Evolutionary conservation across 2,888 invertebrate genomes (phyloP), one percentile per base, ranked within the genome.

Genomic region (Cryptocephalus moraei): DNA sequence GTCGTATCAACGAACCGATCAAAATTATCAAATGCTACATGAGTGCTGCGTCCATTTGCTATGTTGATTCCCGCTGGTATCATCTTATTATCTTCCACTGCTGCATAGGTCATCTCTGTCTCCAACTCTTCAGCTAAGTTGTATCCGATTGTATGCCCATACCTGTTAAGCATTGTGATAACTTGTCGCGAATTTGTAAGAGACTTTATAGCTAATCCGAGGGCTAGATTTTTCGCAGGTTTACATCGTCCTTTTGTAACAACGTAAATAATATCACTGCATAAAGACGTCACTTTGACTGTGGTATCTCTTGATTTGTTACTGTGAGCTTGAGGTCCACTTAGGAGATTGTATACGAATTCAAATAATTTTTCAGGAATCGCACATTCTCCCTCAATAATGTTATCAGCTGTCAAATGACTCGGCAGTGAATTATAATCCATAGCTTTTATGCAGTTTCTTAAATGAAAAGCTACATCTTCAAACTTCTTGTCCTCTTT

Each of bases 71-170:
- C 62, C 13, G 48, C 32, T 36, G 62, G 62, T 54, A 62, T 56
- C 31, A 63, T 40, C 12, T 49, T 43, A 38, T 36, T 49, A 34
- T 52, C 45, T 45, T 55, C 33, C 11, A 45, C n/a, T 12, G 54
- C 42, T 33, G 34, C n/a, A 40, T 55, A 58, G 3, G 58, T 56
- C 47, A 54, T 49, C 48, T 59, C 58, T 6, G 59, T 59, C 59
- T 61, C 64, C 12, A 65, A 44, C 56, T 65, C 64, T 58, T 65
- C 61, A 38, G 55, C 55, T 38, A 59, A 45, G 55, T 55, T 32
- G 56, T 58, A 56, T 61, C 44, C 57, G 47, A 56, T 54, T 12
- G 54, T 56, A 56, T 64, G 63, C 1, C 61, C 64, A 49, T 58
- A 62, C 45, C 52, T 61, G n/a, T n/a, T n/a, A n/a, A n/a, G n/a